A percentile compares a stretch with the other conserved stretches of the same genome.
Evolutionary conservation across 2,113 vertebrate genomes (phyloP).

Genomic region (Euleptes europaea): DNA sequence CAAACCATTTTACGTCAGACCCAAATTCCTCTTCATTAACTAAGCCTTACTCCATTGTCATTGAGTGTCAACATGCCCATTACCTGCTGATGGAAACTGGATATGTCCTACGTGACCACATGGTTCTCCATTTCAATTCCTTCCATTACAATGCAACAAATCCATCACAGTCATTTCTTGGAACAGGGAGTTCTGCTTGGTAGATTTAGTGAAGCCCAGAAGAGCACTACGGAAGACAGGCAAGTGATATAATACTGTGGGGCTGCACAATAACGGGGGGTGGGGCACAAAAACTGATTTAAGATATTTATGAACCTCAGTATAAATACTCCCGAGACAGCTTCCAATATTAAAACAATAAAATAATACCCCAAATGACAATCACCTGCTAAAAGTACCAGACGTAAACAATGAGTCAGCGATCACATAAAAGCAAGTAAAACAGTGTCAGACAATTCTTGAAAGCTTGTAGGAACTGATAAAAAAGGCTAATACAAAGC

Average conservation of each 20-base stretch:
- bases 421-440: too few relatives aligned
- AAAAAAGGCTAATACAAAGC: too few relatives aligned
- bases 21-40: background rate
- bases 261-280: background rate
- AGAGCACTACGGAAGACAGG: background rate
- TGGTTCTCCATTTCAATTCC: background rate
- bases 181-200: background rate
- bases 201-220: background rate
- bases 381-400: too few relatives aligned
- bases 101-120: background rate
- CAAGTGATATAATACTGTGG: background rate
- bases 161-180: background rate
- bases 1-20: background rate
- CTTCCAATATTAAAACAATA: too few relatives aligned
- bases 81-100: background rate
- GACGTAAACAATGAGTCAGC: too few relatives aligned
- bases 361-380: too few relatives aligned
- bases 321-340: too few relatives aligned
- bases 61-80: background rate
- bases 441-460: too few relatives aligned
- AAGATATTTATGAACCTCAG: background rate
- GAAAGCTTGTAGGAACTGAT: too few relatives aligned
- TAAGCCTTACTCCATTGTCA: background rate
- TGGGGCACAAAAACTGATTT: background rate
- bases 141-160: background rate